phyloP scores from a whole-genome alignment of 1,140 invertebrate genomes.

The Venturia canescens region DNA sequence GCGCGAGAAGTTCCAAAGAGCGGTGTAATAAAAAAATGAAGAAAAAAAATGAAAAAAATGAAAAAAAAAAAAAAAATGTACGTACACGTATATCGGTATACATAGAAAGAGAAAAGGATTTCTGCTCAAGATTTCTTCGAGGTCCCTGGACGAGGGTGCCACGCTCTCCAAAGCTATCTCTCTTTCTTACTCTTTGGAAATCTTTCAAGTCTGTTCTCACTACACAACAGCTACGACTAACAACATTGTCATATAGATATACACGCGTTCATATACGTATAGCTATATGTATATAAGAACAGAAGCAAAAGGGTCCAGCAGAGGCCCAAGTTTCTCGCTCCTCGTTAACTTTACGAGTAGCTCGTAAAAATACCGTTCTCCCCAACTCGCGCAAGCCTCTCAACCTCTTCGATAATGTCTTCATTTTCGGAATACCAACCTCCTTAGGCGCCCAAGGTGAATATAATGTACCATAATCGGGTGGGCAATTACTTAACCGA shows the following conservation, averaged over 20 bases:
- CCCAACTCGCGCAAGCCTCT: slow-evolving; percentile 59
- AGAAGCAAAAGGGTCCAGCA: slow-evolving; percentile 36
- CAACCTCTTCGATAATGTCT: slow-evolving; percentile 69
- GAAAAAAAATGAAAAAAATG: slow-evolving; percentile 21
- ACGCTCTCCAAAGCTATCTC: neutral
- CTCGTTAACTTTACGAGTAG: slow-evolving; percentile 77
- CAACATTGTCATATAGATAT: neutral
- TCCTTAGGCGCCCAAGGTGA: slow-evolving; percentile 65
- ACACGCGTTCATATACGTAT: no score
- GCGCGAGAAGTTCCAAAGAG: slow-evolving; percentile 19
- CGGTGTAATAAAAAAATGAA: slow-evolving; percentile 37
- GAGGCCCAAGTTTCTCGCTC: slow-evolving; percentile 60
- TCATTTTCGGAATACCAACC: slow-evolving; percentile 71
- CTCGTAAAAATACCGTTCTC: slow-evolving; percentile 77
- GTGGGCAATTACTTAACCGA: slow-evolving; percentile 75
- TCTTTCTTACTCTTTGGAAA: neutral
- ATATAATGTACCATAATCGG: slow-evolving; percentile 76
- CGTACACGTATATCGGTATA: neutral
- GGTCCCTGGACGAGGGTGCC: neutral
- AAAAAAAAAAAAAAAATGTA: no score
- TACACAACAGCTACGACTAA: neutral
- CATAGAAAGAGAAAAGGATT: neutral
- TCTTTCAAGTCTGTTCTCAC: neutral
- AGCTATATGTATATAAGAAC: neutral
- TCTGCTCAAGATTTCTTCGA: neutral